phyloP scores from a whole-genome alignment of 2,113 vertebrate species.

The Riparia riparia region DNA sequence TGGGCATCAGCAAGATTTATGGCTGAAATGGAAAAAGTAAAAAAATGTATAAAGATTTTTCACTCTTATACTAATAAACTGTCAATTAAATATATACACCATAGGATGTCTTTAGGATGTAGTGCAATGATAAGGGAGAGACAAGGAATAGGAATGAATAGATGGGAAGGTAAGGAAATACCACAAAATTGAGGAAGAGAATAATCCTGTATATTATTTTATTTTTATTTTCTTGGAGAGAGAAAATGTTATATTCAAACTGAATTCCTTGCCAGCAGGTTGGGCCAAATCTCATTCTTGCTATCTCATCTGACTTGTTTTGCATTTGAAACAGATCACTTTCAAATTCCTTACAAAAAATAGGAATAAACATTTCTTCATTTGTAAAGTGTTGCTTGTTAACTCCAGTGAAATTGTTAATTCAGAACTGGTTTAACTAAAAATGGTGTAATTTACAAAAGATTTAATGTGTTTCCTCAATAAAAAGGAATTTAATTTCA shows the following conservation, averaged over 20 bases:
- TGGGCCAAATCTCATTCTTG: not conserved
- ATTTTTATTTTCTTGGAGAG: not conserved
- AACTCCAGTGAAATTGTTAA: not conserved
- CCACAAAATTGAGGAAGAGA: not conserved
- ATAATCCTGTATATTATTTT: not conserved
- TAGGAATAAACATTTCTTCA: not conserved
- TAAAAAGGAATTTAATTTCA: slow-evolving; percentile 21
- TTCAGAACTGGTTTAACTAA: not conserved
- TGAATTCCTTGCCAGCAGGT: not conserved
- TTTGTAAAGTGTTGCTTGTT: not conserved
- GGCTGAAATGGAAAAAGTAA: not conserved
- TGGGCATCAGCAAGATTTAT: not conserved
- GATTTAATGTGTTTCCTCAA: not conserved
- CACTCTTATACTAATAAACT: not conserved
- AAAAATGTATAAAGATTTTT: not conserved
- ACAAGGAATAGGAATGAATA: not conserved
- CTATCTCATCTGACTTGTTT: not conserved
- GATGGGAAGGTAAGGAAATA: not conserved
- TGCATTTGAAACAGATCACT: not conserved
- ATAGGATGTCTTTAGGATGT: not conserved
- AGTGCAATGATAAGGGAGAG: not conserved
- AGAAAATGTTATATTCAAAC: not conserved
- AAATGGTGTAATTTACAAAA: not conserved
- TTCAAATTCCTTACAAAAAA: not conserved
- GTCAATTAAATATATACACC: not conserved